Conservation (phyloP, 2,888 invertebrate genomes). For the Steinernema hermaphroditum region DNA sequence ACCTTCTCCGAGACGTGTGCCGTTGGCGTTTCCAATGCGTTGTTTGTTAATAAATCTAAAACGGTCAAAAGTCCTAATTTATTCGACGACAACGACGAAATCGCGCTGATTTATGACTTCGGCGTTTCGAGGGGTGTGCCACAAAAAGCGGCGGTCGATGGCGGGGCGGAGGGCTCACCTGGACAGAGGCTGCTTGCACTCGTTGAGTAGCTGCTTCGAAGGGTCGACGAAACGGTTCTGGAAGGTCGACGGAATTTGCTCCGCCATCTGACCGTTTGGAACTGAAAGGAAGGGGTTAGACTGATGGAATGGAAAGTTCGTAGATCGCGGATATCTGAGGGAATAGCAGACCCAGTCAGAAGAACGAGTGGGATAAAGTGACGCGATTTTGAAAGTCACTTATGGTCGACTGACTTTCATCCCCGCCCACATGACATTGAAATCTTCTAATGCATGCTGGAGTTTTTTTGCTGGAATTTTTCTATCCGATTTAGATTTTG, state of each 20-base stretch:
- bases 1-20: constrained; percentile 5
- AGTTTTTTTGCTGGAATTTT: no score
- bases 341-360: no score
- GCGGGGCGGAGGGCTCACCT: constrained; percentile 45
- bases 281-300: background rate
- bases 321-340: no score
- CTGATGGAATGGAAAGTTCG: no score
- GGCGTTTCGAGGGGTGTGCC: background rate
- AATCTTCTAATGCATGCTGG: no score
- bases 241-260: constrained; percentile 40
- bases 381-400: no score
- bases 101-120: background rate
- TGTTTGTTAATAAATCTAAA: constrained; percentile 26
- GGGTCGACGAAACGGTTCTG: constrained; percentile 38
- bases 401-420: no score
- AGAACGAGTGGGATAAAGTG: no score
- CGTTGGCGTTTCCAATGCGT: constrained; percentile 2
- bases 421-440: no score
- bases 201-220: constrained; percentile 53
- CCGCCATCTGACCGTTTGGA: constrained; percentile 34
- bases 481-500: no score
- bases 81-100: no score
- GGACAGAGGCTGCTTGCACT: constrained; percentile 51
- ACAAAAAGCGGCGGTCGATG: background rate
- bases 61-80: constrained; percentile 8